Percentiles rank a stretch among this genome's conserved stretches.
Evolutionary conservation across 35 echinoderm and acorn worm species (phyloP).

Genomic region (Ptychodera flava): DNA sequence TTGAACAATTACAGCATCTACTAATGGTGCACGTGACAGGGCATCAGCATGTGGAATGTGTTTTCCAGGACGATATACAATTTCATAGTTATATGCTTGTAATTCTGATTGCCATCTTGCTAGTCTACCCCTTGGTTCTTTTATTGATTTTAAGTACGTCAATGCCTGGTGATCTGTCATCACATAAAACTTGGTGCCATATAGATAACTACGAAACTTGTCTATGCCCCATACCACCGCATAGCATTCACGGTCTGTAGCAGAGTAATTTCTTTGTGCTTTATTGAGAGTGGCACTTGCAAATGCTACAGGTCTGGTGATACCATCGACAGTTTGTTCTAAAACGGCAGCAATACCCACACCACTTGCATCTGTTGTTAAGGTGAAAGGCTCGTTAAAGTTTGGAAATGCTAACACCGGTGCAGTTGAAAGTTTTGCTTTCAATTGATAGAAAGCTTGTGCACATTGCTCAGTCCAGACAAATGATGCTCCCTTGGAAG

Average conservation of each 20-base stretch:
- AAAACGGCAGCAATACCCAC: conserved; percentile 26
- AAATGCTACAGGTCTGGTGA: conserved; percentile 11
- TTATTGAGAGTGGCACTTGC: conserved; percentile 18
- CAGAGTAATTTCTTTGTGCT: conserved; percentile 15
- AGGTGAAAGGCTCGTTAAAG: conserved; percentile 17
- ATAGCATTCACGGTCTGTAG: conserved; percentile 28
- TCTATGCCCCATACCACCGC: conserved; percentile 34
- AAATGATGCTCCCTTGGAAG: no score
- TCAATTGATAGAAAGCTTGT: no score
- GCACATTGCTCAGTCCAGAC: no score
- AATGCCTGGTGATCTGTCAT: neutral
- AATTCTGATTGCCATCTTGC: neutral
- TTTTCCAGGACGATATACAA: neutral
- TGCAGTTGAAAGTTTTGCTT: neutral
- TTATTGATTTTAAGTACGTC: neutral
- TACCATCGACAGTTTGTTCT: conserved; percentile 8
- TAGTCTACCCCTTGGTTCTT: neutral
- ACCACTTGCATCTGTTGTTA: conserved; percentile 28
- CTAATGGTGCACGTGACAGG: neutral
- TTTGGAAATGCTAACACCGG: conserved; percentile 33
- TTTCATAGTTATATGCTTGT: neutral
- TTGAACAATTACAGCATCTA: neutral
- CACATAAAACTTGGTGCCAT: conserved; percentile 19
- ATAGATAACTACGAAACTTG: conserved; percentile 28
- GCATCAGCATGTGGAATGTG: neutral